Evolutionary conservation across 2,797 vertebrate species (phyloP).

Genomic region (Pangasius krempfi): DNA sequence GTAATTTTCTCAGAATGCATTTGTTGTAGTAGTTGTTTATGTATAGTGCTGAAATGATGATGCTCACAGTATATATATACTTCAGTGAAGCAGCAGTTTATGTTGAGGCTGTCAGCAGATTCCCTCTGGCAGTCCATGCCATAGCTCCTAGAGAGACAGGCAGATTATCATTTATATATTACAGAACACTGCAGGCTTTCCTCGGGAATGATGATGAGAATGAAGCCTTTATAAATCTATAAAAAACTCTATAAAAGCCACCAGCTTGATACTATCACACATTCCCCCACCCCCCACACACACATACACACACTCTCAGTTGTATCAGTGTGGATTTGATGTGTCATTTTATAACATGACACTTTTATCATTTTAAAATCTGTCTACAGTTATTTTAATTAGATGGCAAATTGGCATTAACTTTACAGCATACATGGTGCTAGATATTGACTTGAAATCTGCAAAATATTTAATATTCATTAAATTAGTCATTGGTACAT

Average conservation of each 20-base stretch:
- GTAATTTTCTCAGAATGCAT: neutral
- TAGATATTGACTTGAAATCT: neutral
- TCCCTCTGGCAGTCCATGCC: constrained; percentile 14
- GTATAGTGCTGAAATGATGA: neutral
- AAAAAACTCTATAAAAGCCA: neutral
- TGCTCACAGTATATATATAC: neutral
- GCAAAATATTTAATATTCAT: neutral
- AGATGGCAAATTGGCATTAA: neutral
- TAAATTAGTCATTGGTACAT: neutral
- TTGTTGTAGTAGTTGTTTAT: neutral
- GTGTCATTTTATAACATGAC: neutral
- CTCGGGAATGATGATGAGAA: neutral
- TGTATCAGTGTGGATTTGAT: too few species aligned
- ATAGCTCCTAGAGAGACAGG: neutral
- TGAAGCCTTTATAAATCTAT: neutral
- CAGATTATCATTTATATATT: constrained; percentile 12
- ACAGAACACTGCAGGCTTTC: neutral
- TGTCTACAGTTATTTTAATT: neutral
- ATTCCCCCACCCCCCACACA: neutral
- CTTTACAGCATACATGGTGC: neutral
- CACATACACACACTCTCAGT: neutral
- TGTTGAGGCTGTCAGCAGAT: constrained; percentile 11
- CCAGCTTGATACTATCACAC: constrained; percentile 10
- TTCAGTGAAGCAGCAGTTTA: neutral
- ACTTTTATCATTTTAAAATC: neutral